Evolutionary conservation across 2,797 vertebrate genomes (phyloP), one percentile per base, ranked within the genome.

Genomic region (Clarias pachynema): DNA sequence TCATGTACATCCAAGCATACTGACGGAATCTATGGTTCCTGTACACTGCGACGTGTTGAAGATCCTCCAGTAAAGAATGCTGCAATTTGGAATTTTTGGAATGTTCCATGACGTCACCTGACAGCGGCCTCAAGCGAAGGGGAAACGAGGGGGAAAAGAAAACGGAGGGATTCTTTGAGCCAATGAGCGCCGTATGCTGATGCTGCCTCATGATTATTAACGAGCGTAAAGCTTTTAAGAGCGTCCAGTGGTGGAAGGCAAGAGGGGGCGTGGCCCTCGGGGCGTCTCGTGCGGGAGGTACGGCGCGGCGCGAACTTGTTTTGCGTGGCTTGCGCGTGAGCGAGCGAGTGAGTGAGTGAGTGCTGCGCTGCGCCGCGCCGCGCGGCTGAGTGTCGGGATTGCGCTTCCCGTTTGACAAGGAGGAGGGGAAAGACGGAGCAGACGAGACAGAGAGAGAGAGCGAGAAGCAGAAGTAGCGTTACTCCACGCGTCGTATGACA

Each of bases 331-430:
- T 62, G 74, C 83, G 85, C 37, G 65, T 15, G 57, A 79, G 75
- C 4, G 37, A 56, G 53, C 0, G 73, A 57, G 53, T 5, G 44
- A 49, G 80, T 63, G 87, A 37, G 29, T 20, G 68, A 82, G 84
- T 70, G 75, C 12, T 84, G 84, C 92, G 66, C 12, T 60, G 68
- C 22, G 57, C 59, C 40, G 81, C 15, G 94, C 94, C 40, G 81
- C 15, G 94, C 94, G 93, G 93, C 94, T 95, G 94, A 92, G 95
- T 87, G 92, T 93, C 92, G 92, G 63, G 93, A 90, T 91, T 92
- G 91, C 93, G 73, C 93, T 93, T 89, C 89, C 91, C 90, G 91
- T 91, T 91, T 92, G 93, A 94, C 93, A 89, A 92, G 89, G 78
- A 89, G 74, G 92, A 93, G 91, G 92, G 91, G 91, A 91, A 83